Conservation (phyloP, 1,140 invertebrate species). For the Hyles vespertilio region DNA sequence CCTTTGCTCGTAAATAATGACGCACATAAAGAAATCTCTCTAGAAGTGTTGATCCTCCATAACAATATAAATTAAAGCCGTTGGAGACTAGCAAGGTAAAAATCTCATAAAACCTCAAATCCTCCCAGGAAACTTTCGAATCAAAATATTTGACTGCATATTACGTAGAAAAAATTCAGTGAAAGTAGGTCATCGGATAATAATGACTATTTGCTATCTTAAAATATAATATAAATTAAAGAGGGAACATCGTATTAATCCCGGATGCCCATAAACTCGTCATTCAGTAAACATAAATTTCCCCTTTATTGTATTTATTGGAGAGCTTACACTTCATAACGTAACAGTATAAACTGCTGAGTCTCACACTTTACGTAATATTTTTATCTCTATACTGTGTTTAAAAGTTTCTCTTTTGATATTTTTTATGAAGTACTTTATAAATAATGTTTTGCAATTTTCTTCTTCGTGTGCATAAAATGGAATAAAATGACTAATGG, state of each 20-base stretch:
- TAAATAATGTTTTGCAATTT: too few species aligned
- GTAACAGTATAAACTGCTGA: not conserved
- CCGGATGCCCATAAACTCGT: constrained; percentile 1
- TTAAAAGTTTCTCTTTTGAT: constrained; percentile 18
- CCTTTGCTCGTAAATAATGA: too few species aligned
- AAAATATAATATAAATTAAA: constrained; percentile 13
- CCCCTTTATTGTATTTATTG: not conserved
- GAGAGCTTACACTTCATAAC: not conserved
- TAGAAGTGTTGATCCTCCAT: too few species aligned
- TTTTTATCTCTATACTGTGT: constrained; percentile 14
- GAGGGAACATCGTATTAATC: constrained; percentile 10
- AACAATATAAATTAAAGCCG: too few species aligned
- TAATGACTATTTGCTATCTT: constrained; percentile 20
- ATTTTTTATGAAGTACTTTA: not conserved
- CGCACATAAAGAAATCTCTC: too few species aligned
- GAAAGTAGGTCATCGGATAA: constrained; percentile 48
- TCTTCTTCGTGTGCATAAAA: too few species aligned
- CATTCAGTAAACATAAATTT: constrained; percentile 6
- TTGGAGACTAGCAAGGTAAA: not conserved
- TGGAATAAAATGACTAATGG: too few species aligned
- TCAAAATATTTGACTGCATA: not conserved
- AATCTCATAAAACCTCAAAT: constrained; percentile 5
- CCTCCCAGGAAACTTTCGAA: constrained; percentile 7
- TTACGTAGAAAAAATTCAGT: constrained; percentile 28
- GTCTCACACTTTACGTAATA: constrained; percentile 12